phyloP scores from a whole-genome alignment of 2,888 invertebrate genomes.

The Eristalinus sepulchralis region DNA sequence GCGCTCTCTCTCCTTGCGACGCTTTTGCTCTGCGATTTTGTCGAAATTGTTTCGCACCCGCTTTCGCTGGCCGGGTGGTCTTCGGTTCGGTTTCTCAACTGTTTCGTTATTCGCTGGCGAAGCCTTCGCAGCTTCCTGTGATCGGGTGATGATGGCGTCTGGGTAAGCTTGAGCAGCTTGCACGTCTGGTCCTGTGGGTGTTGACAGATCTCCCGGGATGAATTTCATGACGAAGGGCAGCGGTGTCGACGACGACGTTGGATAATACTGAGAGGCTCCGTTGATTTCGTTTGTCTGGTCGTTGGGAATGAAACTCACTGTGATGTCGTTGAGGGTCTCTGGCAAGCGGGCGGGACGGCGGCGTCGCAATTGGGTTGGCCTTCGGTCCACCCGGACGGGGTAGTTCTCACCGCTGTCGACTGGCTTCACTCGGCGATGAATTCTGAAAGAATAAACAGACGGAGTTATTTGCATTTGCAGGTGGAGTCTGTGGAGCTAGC shows the following conservation, averaged over 20 bases:
- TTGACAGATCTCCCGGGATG: constrained; percentile 34
- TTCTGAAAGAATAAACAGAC: constrained; percentile 36
- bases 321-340: constrained; percentile 35
- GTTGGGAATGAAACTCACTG: constrained; percentile 52
- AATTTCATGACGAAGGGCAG: constrained; percentile 41
- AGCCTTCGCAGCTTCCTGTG: constrained; percentile 48
- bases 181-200: constrained; percentile 56
- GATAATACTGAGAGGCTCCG: not conserved
- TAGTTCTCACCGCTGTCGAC: constrained; percentile 60
- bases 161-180: constrained; percentile 73
- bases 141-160: constrained; percentile 53
- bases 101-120: constrained; percentile 61
- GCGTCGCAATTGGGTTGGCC: constrained; percentile 8
- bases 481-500: constrained; percentile 97
- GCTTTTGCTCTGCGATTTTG: constrained; percentile 47
- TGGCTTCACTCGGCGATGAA: constrained; percentile 54
- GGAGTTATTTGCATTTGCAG: constrained; percentile 79
- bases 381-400: constrained; percentile 32
- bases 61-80: constrained; percentile 6
- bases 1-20: constrained; percentile 53
- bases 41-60: constrained; percentile 42
- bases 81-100: constrained; percentile 34
- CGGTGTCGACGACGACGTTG: constrained; percentile 17
- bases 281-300: constrained; percentile 54
- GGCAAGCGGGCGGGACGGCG: constrained; percentile 32